Conservation (phyloP, 2,113 vertebrate species). For the Orycteropus afer region DNA sequence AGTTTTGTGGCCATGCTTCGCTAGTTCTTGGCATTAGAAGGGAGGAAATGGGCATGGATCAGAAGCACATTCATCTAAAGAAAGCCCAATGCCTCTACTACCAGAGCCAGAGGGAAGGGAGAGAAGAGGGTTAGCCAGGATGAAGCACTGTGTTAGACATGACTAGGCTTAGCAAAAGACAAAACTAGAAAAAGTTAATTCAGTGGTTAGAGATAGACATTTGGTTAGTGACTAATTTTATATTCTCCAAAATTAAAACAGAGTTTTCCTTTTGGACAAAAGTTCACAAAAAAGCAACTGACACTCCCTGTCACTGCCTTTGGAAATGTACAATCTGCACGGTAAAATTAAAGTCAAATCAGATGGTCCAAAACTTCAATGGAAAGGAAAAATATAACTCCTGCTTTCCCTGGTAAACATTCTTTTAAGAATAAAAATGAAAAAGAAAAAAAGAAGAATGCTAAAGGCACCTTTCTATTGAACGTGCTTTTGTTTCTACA, state of each 20-base stretch:
- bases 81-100: not conserved
- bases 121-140: not conserved
- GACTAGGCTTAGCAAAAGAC: not conserved
- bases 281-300: not conserved
- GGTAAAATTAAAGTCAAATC: not conserved
- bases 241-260: not conserved
- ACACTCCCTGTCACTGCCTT: not conserved
- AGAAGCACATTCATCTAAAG: not conserved
- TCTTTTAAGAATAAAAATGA: not conserved
- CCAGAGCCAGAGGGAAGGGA: not conserved
- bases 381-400: not conserved
- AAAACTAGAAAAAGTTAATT: not conserved
- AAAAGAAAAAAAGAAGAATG: not conserved
- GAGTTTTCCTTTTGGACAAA: not conserved
- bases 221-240: not conserved
- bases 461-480: fast-evolving
- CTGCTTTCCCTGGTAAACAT: not conserved
- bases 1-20: not conserved
- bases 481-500: not conserved
- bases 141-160: not conserved
- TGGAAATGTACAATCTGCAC: not conserved
- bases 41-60: fast-evolving
- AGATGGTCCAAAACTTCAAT: not conserved
- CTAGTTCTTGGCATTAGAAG: not conserved
- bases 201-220: not conserved